Evolutionary conservation across 2,113 vertebrate species (phyloP), one percentile per base, ranked within the genome.

Genomic region (Balaeniceps rex): DNA sequence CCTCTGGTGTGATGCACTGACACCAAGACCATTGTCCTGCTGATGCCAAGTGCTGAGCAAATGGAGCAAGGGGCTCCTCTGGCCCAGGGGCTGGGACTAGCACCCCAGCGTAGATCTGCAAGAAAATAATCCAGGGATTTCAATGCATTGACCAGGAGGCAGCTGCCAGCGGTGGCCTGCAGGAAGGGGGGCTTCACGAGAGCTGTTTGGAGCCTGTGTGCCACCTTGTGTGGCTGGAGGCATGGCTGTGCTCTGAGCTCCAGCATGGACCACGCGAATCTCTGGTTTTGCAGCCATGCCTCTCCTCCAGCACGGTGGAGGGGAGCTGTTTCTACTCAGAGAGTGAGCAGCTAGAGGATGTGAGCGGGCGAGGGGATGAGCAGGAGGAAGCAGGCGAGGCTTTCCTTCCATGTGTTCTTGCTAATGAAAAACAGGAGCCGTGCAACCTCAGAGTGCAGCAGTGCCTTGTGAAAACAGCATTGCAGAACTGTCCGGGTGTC

Each of bases 71-170:
- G 47, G 26, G 33, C 10, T 69, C 13, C 52, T 61, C 65, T 72
- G 19, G 23, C 31, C 34, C 24, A 17, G 42, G 29, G n/a, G 10
- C 23, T 76, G 64, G 44, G 47, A 47, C 11, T 33, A 36, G 38
- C 33, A 33, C 22, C 9, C 9, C 0, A 0, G 34, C 6, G 3
- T 0, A 69, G 54, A 46, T n/a, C 31, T 54, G 11, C 49, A 49
- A 54, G 54, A 65, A 47, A 54, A 36, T 58, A 28, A 29, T 60
- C 38, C 22, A 16, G 17, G 34, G 38, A 16, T 44, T 42, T 64
- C 42, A 16, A 6, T 7, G 5, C 1, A 0, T 33, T 72, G 65
- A 44, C 40, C 33, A 33, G 47, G 19, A 83, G n/a, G 57, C 46
- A 63, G 36, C 54, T 69, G 23, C 36, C 28, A 29, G 40, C 0